Conservation (phyloP, 2,888 invertebrate species). For the Hydriomena furcata region DNA sequence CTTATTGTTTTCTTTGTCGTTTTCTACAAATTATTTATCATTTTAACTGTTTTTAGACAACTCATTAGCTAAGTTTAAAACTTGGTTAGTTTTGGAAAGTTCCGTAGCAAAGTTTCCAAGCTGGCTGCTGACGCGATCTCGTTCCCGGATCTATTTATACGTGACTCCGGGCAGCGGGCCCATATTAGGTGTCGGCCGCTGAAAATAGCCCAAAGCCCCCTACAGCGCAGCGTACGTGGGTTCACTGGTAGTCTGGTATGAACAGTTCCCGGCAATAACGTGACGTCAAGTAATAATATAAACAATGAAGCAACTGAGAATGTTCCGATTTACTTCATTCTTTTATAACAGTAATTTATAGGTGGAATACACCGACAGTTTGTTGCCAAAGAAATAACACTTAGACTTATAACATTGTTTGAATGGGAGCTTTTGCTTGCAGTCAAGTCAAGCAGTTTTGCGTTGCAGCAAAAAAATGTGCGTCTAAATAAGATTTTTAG, state of each 20-base stretch:
- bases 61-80: no score
- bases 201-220: constrained; percentile 72
- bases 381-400: constrained; percentile 1
- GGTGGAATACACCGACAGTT: constrained; percentile 10
- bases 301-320: constrained; percentile 31
- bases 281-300: constrained; percentile 33
- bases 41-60: no score
- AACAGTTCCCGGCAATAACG: constrained; percentile 17
- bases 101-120: constrained; percentile 7
- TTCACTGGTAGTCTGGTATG: constrained; percentile 18
- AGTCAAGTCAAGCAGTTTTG: constrained; percentile 6
- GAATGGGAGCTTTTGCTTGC: constrained; percentile 5
- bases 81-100: constrained; percentile 17
- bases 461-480: neutral
- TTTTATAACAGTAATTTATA: constrained; percentile 12
- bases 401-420: constrained; percentile 6
- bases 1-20: no score
- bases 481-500: no score
- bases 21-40: no score
- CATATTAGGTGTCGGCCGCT: constrained; percentile 77
- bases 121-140: constrained; percentile 47
- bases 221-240: constrained; percentile 42
- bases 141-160: constrained; percentile 69
- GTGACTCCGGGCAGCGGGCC: constrained; percentile 73
- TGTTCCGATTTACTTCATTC: constrained; percentile 17